Base-by-base conservation (phyloP, 1,140 invertebrate genomes). In the Nephotettix cincticeps region DNA sequence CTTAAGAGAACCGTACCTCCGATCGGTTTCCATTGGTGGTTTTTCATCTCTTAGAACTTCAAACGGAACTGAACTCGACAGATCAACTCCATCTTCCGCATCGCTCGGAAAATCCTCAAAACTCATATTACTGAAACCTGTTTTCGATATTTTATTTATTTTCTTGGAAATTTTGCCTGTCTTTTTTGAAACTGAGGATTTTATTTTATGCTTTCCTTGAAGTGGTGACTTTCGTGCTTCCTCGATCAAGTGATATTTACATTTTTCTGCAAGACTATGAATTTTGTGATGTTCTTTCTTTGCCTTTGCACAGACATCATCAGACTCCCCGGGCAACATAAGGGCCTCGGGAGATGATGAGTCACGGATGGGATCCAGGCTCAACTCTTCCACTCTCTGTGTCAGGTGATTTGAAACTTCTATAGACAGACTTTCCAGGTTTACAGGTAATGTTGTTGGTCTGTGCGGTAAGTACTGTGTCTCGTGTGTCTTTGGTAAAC, bases 81-180 rank as follows among this genome's bases (percentile, higher is more conserved):
- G 47, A 32, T 68, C 71, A 40, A 74, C 51, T 61, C 58, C 67
- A n/a, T 77, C 72, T 27, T 74, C 76, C 1, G 45, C 71, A 69
- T 91, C 88, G 23, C 88, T 89, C 0, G 88, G 87, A 75, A 90
- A 90, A 79, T 92, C 90, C 78, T 92, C 90, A 74, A 92, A 92
- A 75, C 90, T 92, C 88, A 92, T 89, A 75, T 92, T 92, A 73
- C 87, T 90, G 72, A 92, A 91, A 1, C 90, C 90, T 64, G 63
- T 67, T 36, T 28, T 74, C 9, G 51, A 23, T 43, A 71, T 72
- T 73, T 79, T 80, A 32, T 58, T 67, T 13, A 73, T 58, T 73
- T 79, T 80, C 56, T 76, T 70, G 0, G 70, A 68, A 19, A 71
- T 77, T 73, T 73, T 54, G 28, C 61, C 68, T 65, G 71, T 69